Base-by-base conservation (phyloP, 2,888 invertebrate species). In the Creontiades dilutus region DNA sequence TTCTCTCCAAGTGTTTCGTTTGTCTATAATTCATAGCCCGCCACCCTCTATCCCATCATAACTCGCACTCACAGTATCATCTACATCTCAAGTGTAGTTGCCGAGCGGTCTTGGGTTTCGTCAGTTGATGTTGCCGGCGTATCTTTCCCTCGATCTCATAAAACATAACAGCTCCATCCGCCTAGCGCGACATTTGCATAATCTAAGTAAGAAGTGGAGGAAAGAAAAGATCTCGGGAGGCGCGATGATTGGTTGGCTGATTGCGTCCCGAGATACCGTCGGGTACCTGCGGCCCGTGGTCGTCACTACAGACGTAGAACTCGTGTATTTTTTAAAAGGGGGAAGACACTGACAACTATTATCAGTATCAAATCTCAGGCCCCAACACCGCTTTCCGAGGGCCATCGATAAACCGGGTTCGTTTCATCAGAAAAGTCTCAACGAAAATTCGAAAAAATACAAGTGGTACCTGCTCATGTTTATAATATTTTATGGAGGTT, bases 161-260 rank as follows among this genome's bases (percentile, higher is more conserved):
- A 82, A 82, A 82, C 82, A 82, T 82, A 82, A 82, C 82, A 82
- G 82, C 82, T 52, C 52, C 82, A 82, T 82, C 82, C 82, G 82
- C 52, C 82, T 52, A 19, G 82, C 82, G 82, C 82, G 82, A 82
- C 82, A 82, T 82, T 82, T 52, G 52, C 82, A 82, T 82, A 82
- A 82, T 82, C 82, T 37, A 11, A 23, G 19, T 82, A 52, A 82
- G 52, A 82, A 82, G 52, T 23, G 52, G 47, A 27, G 82, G 27
- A 48, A 52, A 78, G 37, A 37, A 78, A 48, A 82, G 48, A 82
- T 82, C n/a, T 23, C 2, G 19, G 55, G 46, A 48, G 82, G 52
- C 13, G 82, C 48, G 82, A 82, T 82, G 82, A 82, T 82, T 82
- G 82, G 82, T 16, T 19, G 52, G 48, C 52, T 19, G 82, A 82